Conservation (phyloP, 2,113 vertebrate species). For the Cephalopholis sonnerati region DNA sequence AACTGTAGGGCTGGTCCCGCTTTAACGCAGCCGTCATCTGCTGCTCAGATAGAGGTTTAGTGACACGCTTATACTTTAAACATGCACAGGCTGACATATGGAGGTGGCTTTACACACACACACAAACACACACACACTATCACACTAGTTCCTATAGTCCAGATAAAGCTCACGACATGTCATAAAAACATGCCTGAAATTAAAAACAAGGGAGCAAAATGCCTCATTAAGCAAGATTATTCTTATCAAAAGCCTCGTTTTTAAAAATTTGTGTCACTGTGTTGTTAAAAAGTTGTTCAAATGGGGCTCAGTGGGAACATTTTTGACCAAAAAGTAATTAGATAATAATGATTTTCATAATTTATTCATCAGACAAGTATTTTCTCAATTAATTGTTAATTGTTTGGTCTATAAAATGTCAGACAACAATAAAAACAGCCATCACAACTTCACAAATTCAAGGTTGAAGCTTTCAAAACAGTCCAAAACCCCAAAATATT, state of each 20-base stretch:
- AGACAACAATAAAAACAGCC: neutral
- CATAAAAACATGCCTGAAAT: neutral
- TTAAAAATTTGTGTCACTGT: neutral
- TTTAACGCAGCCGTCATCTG: constrained; percentile 68
- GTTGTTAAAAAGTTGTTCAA: constrained; percentile 15
- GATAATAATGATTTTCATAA: no score
- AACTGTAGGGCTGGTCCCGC: constrained; percentile 70
- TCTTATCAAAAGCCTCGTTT: neutral
- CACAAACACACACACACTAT: constrained; percentile 2
- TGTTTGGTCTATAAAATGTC: neutral
- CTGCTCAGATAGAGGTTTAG: constrained; percentile 62
- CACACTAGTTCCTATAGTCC: neutral
- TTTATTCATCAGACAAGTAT: neutral
- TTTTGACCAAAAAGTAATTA: neutral
- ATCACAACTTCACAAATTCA: neutral
- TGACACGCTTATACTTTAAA: constrained; percentile 50
- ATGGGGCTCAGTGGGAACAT: neutral
- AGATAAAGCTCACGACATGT: neutral
- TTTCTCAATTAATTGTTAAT: neutral
- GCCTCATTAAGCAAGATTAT: neutral
- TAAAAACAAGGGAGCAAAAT: no score
- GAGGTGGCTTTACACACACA: constrained; percentile 14
- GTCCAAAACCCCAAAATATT: neutral
- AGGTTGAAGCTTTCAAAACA: neutral
- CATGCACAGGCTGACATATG: constrained; percentile 52